Percentiles rank a stretch among this genome's conserved stretches.
Conservation (phyloP, 2,888 invertebrate species). For the Scaptomyza reducta region DNA sequence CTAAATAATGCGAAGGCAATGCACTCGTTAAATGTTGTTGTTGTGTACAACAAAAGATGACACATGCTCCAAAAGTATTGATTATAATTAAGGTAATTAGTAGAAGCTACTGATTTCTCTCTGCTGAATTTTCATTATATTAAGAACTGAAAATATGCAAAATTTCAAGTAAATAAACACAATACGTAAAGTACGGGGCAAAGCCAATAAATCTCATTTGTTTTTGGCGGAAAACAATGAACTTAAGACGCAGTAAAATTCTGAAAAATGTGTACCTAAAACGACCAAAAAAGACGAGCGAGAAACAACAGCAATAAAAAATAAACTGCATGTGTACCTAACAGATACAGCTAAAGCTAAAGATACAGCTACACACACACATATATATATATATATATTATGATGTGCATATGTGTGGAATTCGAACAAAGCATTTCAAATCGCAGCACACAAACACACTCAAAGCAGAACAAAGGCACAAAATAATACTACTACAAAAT, state of each 20-base stretch:
- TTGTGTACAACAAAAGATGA: slow-evolving; percentile 8
- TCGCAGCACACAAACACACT: slow-evolving; percentile 38
- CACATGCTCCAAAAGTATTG: not conserved
- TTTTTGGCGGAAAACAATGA: slow-evolving; percentile 53
- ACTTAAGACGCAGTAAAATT: slow-evolving; percentile 70
- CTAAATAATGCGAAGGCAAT: slow-evolving; percentile 50
- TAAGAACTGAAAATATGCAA: too few relatives aligned
- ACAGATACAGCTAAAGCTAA: slow-evolving; percentile 20
- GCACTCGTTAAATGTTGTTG: slow-evolving; percentile 31
- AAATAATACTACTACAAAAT: slow-evolving; percentile 9
- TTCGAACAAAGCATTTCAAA: slow-evolving; percentile 72
- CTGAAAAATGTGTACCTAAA: slow-evolving; percentile 61
- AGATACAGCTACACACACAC: slow-evolving; percentile 6
- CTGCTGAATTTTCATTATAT: too few relatives aligned
- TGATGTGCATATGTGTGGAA: slow-evolving; percentile 16
- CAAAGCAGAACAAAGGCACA: slow-evolving; percentile 60
- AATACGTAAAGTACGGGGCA: slow-evolving; percentile 28
- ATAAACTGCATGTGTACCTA: slow-evolving; percentile 50
- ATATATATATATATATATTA: slow-evolving; percentile 3
- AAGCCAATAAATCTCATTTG: slow-evolving; percentile 12
- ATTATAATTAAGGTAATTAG: not conserved
- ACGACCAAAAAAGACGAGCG: slow-evolving; percentile 26
- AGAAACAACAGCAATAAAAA: slow-evolving; percentile 32
- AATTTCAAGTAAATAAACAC: not conserved
- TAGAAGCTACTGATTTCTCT: not conserved